phyloP scores from a whole-genome alignment of 2,113 vertebrate species.

The Laticauda laticaudata region DNA sequence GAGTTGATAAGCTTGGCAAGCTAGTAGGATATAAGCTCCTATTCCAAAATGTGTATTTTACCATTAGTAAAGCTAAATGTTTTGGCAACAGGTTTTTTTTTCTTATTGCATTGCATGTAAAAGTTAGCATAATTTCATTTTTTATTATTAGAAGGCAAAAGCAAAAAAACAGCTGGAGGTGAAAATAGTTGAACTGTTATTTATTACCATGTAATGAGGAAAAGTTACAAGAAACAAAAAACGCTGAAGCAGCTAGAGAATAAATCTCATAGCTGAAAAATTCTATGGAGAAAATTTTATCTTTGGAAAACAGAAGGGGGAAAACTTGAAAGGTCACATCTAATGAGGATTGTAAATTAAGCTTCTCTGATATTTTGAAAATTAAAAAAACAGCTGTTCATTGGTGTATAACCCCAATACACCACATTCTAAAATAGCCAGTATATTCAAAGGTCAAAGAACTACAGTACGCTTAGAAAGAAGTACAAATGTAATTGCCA shows the following conservation, averaged over 20 bases:
- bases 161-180: conserved; percentile 10
- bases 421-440: conserved; percentile 52
- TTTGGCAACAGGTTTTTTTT: neutral
- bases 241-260: conserved; percentile 12
- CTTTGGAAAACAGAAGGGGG: conserved; percentile 8
- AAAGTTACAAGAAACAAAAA: conserved; percentile 6
- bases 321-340: neutral
- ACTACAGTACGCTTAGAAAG: conserved; percentile 32
- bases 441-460: conserved; percentile 52
- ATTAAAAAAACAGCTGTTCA: conserved; percentile 35
- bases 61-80: neutral
- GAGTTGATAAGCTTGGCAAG: neutral
- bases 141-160: conserved; percentile 3
- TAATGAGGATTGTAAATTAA: conserved; percentile 39
- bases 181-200: neutral
- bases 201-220: conserved; percentile 19
- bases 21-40: neutral
- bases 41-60: neutral
- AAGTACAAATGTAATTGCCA: neutral
- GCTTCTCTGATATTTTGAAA: conserved; percentile 35
- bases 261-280: neutral
- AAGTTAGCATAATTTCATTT: neutral
- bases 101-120: neutral
- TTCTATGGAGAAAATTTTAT: neutral
- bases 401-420: conserved; percentile 10